Evolutionary conservation across 2,888 invertebrate genomes (phyloP), one percentile per base, ranked within the genome.

Genomic region (Agrilus cyanescens): DNA sequence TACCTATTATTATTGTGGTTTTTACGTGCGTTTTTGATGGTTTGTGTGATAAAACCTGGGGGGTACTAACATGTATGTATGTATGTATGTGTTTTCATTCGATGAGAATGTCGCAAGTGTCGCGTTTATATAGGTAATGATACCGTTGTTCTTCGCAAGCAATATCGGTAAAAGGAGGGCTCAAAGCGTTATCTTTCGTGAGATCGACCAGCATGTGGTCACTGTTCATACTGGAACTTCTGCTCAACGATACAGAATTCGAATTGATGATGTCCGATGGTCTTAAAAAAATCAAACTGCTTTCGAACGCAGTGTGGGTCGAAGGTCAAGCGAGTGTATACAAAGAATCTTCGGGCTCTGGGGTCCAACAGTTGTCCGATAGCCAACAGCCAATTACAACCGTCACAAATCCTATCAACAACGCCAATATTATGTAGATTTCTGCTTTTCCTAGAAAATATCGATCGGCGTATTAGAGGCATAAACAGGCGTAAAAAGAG

Each of bases 281-380:
- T 29, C 53, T 56, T 51, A 50, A 31, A 13, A 50, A 43, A 31
- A 51, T 41, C 42, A 48, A 48, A 14, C 53, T 53, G 37, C 46
- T 49, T 43, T 54, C 70, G 69, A 75, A 73, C 56, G 67, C 71
- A 69, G 75, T 74, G 71, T 75, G 75, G 70, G 69, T 65, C 72
- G 71, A 71, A 53, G 76, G 79, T 81, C 80, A 82, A 68, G 80
- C 80, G 61, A 78, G 73, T 56, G 78, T 76, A 57, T 78, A 67
- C 45, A 72, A 68, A 58, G 75, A 75, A 58, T 80, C 79, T 38
- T 68, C 68, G 44, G 82, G 81, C 62, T 82, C 82, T 52, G 82
- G 81, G 42, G 82, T 81, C 82, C 82, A 82, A 65, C 82, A 82
- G 69, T 82, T 82, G 74, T 82, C 82, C 31, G 80, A 80, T 44